Evolutionary conservation across 1,140 invertebrate genomes (phyloP).

Genomic region (Panagrolaimus sp.): DNA sequence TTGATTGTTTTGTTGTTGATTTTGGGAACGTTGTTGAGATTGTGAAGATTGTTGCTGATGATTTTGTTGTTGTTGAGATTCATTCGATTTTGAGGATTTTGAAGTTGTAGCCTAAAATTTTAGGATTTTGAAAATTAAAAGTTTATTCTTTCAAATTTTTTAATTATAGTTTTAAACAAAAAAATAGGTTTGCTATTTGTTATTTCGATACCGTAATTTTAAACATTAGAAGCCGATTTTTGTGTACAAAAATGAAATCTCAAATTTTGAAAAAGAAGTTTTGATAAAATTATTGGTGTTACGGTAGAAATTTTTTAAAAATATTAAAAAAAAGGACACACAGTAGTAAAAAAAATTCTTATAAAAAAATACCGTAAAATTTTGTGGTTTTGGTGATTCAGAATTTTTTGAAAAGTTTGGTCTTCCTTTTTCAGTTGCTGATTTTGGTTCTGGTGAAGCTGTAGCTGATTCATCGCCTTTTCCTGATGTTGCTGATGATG

Average conservation of each 20-base stretch:
- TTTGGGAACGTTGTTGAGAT: background rate
- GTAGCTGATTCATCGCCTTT: background rate
- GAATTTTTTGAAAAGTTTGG: background rate
- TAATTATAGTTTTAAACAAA: too few relatives aligned
- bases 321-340: too few relatives aligned
- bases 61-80: constrained; percentile 4
- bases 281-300: too few relatives aligned
- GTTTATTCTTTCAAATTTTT: too few relatives aligned
- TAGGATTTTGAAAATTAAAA: background rate
- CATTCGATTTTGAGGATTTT: background rate
- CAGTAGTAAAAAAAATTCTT: too few relatives aligned
- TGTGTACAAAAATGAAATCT: too few relatives aligned
- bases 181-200: too few relatives aligned
- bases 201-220: too few relatives aligned
- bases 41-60: background rate
- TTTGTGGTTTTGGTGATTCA: background rate
- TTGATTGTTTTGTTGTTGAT: background rate
- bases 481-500: background rate
- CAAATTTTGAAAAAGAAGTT: too few relatives aligned
- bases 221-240: too few relatives aligned
- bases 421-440: background rate
- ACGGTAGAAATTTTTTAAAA: too few relatives aligned
- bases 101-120: background rate
- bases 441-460: background rate
- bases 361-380: background rate